Conservation (phyloP, 2,113 vertebrate species). For the Lathamus discolor region DNA sequence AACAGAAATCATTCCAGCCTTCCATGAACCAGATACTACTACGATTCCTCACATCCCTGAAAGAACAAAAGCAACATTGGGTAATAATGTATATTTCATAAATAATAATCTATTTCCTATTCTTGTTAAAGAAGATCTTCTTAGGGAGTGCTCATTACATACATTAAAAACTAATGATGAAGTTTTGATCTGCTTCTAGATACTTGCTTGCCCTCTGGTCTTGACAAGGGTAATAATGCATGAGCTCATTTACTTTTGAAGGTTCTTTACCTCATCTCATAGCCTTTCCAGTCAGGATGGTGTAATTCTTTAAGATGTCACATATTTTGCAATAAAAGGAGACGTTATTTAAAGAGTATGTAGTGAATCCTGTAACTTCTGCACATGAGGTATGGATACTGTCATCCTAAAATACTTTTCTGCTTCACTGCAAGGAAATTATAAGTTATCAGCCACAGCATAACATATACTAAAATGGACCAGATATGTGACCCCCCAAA, state of each 20-base stretch:
- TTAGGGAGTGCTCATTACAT: neutral
- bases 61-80: constrained; percentile 62
- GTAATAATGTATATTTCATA: constrained; percentile 57
- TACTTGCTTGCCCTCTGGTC: neutral
- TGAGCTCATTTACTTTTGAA: neutral
- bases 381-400: neutral
- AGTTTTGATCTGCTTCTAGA: neutral
- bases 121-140: neutral
- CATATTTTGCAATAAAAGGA: neutral
- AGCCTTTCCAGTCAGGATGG: neutral
- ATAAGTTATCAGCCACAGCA: neutral
- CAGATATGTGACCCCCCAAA: neutral
- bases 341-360: neutral
- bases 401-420: neutral
- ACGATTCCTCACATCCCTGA: constrained; percentile 60
- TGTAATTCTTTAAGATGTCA: neutral
- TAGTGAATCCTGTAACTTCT: neutral
- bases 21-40: constrained; percentile 52
- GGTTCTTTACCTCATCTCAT: neutral
- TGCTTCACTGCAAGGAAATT: neutral
- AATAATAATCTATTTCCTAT: neutral
- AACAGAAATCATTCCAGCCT: constrained; percentile 53
- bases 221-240: neutral
- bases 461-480: neutral
- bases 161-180: neutral